Base-by-base conservation (phyloP, 2,888 invertebrate genomes). In the Patella ulyssiponensis region DNA sequence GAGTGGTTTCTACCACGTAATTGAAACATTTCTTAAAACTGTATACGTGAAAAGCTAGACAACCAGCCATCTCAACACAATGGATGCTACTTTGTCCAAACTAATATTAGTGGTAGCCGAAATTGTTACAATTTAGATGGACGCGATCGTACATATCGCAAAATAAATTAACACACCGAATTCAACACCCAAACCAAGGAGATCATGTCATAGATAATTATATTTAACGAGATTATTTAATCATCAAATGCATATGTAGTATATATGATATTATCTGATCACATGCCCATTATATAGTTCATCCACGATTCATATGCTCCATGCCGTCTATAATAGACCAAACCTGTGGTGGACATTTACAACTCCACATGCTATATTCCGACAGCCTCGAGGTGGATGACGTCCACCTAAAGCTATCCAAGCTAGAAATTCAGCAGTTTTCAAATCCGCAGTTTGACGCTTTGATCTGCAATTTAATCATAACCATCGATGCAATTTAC, bases 391-490 rank as follows among this genome's bases (percentile, higher is more conserved):
- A 12, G 76, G 69, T 7, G 81, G 80, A 14, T 77, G 69, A 69
- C 78, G 75, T 12, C 85, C 83, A 27, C 81, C 81, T n/a, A 84
- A 75, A 3, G 84, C 84, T 15, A 85, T 84, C 85, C 81, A 84
- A 14, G 85, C 85, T 76, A 82, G 76, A 71, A 83, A 83, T 70
- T 84, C 85, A 0, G 85, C 83, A 15, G 84, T 80, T 70, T 79
- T 80, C 52, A 85, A 81, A 73, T 85, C 85, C 51, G 83, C 85
- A 12, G 81, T 78, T 77, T 85, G 85, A 15, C 85, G 79, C 71
- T 85, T 85, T 77, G 27, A 77, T 77, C 85, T 82, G 77, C 74
- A 83, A 78, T 75, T 74, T 72, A 69, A 51, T 44, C 69, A 72
- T 44, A 71, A 56, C 20, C 64, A 44, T 44, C 44, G 7, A 44